Evolutionary conservation across 2,888 invertebrate genomes (phyloP).

Genomic region (Nycteola revayana): DNA sequence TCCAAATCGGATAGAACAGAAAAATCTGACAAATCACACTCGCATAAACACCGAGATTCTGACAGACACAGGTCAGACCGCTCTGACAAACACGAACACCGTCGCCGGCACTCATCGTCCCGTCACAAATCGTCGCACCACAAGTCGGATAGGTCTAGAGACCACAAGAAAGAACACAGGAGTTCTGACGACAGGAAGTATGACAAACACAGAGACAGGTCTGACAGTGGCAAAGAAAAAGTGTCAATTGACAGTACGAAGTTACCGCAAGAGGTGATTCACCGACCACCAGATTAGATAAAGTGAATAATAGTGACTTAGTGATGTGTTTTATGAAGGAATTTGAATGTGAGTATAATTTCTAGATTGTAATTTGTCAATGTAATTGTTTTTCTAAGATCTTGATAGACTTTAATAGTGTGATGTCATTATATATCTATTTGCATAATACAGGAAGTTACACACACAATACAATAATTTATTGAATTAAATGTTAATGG

Average conservation of each 20-base stretch:
- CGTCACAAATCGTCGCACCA: constrained; percentile 59
- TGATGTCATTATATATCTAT: too few relatives aligned
- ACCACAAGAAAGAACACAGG: constrained; percentile 57
- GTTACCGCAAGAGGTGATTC: constrained; percentile 51
- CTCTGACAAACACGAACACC: constrained; percentile 51
- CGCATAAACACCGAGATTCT: constrained; percentile 51
- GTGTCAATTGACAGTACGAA: constrained; percentile 43
- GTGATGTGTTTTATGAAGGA: constrained; percentile 34
- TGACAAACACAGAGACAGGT: constrained; percentile 44
- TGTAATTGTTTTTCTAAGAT: too few relatives aligned
- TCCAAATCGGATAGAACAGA: constrained; percentile 34
- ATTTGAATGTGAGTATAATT: constrained; percentile 20
- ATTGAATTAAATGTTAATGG: too few relatives aligned
- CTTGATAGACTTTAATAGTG: too few relatives aligned
- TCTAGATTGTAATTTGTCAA: too few relatives aligned
- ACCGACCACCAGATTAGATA: constrained; percentile 64
- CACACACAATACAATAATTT: too few relatives aligned
- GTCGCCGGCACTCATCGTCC: constrained; percentile 61
- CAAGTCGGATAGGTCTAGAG: constrained; percentile 47
- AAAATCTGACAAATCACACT: constrained; percentile 42
- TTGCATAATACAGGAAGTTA: too few relatives aligned
- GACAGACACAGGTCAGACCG: constrained; percentile 28
- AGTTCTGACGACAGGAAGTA: constrained; percentile 48
- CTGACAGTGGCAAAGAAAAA: constrained; percentile 27
- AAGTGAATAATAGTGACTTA: constrained; percentile 7